A percentile compares a stretch with the other conserved stretches of the same genome.
Evolutionary conservation across 2,113 vertebrate species (phyloP).

Genomic region (Micronycteris hirsuta): DNA sequence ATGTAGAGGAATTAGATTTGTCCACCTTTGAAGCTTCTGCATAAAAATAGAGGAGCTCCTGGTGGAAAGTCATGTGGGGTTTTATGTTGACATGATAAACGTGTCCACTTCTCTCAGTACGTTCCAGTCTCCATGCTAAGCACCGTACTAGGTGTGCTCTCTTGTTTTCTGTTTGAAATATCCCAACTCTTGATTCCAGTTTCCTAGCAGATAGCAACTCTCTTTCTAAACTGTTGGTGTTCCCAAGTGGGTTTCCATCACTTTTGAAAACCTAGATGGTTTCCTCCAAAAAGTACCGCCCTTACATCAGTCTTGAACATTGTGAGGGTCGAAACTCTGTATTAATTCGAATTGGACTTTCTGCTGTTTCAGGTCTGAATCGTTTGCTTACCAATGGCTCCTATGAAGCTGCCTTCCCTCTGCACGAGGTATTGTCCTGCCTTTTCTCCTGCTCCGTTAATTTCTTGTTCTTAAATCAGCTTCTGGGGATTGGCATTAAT

Average conservation of each 20-base stretch:
- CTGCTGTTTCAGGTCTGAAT: conserved; percentile 87
- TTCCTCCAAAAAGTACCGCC: background rate
- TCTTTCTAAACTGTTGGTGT: background rate
- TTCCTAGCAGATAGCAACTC: background rate
- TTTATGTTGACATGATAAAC: background rate
- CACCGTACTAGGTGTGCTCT: background rate
- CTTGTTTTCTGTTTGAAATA: background rate
- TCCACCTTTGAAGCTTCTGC: background rate
- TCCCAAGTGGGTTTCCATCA: background rate
- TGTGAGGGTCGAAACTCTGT: background rate
- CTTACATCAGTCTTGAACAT: background rate
- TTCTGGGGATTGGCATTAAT: background rate
- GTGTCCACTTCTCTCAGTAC: background rate
- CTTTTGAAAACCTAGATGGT: background rate
- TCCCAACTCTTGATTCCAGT: background rate
- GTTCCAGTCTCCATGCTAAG: background rate
- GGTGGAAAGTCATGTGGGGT: background rate
- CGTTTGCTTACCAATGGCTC: conserved; percentile 94
- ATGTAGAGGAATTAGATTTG: background rate
- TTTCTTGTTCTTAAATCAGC: background rate
- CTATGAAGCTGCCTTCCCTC: conserved; percentile 95
- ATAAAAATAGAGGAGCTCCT: background rate
- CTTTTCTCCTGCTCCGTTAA: background rate
- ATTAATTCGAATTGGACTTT: background rate
- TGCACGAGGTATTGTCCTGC: conserved; percentile 90